Evolutionary conservation across 2,888 invertebrate genomes (phyloP), one percentile per base, ranked within the genome.

Genomic region (Deroplatys truncata): DNA sequence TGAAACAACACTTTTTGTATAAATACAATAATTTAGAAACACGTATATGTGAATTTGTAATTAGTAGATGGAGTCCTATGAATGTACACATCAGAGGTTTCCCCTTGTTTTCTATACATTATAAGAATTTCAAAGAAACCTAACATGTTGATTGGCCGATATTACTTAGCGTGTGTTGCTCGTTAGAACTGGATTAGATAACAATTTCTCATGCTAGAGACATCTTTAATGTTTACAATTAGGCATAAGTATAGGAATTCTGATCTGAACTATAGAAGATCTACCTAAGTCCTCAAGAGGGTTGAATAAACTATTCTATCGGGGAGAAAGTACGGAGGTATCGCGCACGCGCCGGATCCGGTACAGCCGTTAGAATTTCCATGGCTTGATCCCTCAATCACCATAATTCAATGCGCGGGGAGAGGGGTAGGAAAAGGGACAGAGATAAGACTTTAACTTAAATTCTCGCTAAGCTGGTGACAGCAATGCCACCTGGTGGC

Each of bases 401-500:
- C 87, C 87, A 87, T 83, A 87, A 87, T 87, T 87, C 31, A 87
- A 84, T 88, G 56, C 88, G 88, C 84, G 84, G 25, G 29, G 49
- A 43, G n/a, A 84, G 56, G 56, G 56, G 25, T 16, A 25, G 56
- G 20, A 72, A 20, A 25, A 72, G 56, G 25, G 56, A 72, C 56
- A 20, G 25, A 25, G 56, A 72, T 72, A 72, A 88, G 83, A 84
- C 56, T 88, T 72, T 29, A 88, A 88, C 88, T 88, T 89, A 85
- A 89, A 89, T 89, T 85, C 43, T 29, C 82, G 35, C 89, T 89
- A 89, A 89, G 89, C 86, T 86, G 28, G 25, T 84, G 86, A 89
- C 89, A 49, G 43, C 56, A 25, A 20, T 86, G 86, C 82, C 89
- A 89, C 86, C 89, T 89, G 89, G 85, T 49, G 43, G 72, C 35